Evolutionary conservation across 2,797 vertebrate genomes (phyloP).

Genomic region (Balearica regulorum): DNA sequence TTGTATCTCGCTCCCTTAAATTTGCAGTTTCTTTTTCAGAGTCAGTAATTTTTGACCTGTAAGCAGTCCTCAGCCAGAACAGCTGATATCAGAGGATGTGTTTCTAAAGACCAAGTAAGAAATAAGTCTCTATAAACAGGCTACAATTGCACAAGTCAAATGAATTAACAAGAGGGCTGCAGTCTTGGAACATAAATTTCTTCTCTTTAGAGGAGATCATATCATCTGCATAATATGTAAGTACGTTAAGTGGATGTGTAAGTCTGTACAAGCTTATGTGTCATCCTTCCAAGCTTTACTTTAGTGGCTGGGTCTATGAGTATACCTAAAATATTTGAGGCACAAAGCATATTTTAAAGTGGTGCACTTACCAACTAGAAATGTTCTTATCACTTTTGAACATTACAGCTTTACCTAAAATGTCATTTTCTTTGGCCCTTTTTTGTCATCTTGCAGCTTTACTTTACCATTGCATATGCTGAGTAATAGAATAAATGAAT

Average conservation of each 20-base stretch:
- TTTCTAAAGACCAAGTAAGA: background rate
- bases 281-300: background rate
- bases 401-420: background rate
- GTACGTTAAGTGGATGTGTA: background rate
- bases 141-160: background rate
- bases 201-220: background rate
- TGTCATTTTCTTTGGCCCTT: background rate
- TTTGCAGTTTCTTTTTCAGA: background rate
- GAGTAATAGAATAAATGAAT: conserved; percentile 23
- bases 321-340: background rate
- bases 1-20: background rate
- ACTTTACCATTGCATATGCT: background rate
- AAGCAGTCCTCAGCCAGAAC: background rate
- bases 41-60: background rate
- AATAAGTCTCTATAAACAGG: background rate
- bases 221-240: background rate
- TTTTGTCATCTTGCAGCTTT: background rate
- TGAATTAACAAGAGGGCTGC: background rate
- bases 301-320: background rate
- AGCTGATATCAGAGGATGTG: background rate
- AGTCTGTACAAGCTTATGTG: background rate
- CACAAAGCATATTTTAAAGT: background rate
- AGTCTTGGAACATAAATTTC: background rate
- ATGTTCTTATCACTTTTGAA: background rate
- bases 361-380: background rate